These are phyloP conservation scores for Megaptera novaeangliae DNA, from an alignment of 2,113 vertebrate species.

Conservation along the genomic window DNA sequence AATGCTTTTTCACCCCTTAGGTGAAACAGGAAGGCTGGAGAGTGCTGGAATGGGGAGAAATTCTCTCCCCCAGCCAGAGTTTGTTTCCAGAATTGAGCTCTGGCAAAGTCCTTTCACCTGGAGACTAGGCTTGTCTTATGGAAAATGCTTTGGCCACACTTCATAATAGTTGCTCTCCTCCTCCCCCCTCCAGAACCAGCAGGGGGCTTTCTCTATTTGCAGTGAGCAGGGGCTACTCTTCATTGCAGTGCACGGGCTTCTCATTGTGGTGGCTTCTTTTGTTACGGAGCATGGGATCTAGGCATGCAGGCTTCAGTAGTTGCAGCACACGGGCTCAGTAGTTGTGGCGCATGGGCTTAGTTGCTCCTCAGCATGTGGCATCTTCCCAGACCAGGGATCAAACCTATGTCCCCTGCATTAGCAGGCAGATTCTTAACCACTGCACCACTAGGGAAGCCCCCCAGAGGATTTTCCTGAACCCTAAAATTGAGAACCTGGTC, in stretches of 20 bases:
- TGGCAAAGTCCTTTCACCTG: not conserved
- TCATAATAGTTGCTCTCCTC: not conserved
- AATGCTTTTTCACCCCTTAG: not conserved
- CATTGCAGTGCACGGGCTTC: too few relatives aligned
- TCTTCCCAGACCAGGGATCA: rapidly evolving
- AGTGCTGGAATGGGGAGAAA: not conserved
- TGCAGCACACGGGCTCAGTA: too few relatives aligned
- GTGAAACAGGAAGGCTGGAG: not conserved
- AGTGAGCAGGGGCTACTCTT: too few relatives aligned
- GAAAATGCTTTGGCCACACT: not conserved
- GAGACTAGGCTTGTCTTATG: not conserved
- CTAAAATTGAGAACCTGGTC: not conserved
- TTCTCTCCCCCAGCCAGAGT: not conserved
- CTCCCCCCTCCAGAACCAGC: not conserved
- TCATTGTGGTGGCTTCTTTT: too few relatives aligned
- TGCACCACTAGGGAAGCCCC: too few relatives aligned
- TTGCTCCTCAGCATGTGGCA: too few relatives aligned
- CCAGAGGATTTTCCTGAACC: not conserved
- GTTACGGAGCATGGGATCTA: too few relatives aligned
- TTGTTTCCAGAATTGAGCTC: not conserved
- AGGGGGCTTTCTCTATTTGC: too few relatives aligned
- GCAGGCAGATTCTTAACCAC: too few relatives aligned
- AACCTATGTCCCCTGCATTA: too few relatives aligned
- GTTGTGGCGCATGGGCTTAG: too few relatives aligned
- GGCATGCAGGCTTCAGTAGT: too few relatives aligned